Conservation (phyloP, 1,140 invertebrate species). For the Scaptodrosophila lebanonensis region DNA sequence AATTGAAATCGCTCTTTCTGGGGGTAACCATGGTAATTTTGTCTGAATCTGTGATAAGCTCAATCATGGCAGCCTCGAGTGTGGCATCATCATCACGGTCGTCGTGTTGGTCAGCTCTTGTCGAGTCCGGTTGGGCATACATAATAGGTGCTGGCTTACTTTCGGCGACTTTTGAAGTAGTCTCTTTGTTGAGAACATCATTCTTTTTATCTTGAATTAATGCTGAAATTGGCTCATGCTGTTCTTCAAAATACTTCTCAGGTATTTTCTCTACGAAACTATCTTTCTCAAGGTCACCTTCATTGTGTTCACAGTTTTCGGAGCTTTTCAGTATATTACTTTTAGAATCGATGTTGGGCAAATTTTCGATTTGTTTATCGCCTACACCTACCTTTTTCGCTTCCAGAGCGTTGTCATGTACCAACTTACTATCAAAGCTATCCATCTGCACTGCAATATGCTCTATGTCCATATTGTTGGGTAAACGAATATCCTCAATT, state of each 20-base stretch:
- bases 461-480: slow-evolving; percentile 39
- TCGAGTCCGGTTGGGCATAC: slow-evolving; percentile 54
- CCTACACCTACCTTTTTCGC: too few relatives aligned
- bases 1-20: slow-evolving; percentile 2
- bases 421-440: neutral
- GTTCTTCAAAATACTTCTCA: too few relatives aligned
- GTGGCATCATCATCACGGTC: slow-evolving; percentile 15
- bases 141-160: slow-evolving; percentile 13
- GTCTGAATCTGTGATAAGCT: neutral
- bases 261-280: too few relatives aligned
- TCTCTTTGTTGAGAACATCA: too few relatives aligned
- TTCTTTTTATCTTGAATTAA: too few relatives aligned
- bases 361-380: too few relatives aligned
- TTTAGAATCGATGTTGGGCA: too few relatives aligned
- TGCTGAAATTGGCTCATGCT: too few relatives aligned
- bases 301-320: too few relatives aligned
- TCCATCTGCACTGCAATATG: slow-evolving; percentile 43
- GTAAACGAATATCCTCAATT: slow-evolving; percentile 51
- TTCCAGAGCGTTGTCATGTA: too few relatives aligned
- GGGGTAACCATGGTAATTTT: neutral
- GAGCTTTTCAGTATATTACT: too few relatives aligned
- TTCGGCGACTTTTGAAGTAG: neutral
- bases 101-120: slow-evolving; percentile 47
- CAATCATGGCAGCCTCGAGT: slow-evolving; percentile 12
- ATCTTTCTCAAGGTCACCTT: too few relatives aligned